Percentiles rank a stretch among this genome's conserved stretches.
Conservation (phyloP, 2,797 vertebrate species). For the Orestias chungarensis region DNA sequence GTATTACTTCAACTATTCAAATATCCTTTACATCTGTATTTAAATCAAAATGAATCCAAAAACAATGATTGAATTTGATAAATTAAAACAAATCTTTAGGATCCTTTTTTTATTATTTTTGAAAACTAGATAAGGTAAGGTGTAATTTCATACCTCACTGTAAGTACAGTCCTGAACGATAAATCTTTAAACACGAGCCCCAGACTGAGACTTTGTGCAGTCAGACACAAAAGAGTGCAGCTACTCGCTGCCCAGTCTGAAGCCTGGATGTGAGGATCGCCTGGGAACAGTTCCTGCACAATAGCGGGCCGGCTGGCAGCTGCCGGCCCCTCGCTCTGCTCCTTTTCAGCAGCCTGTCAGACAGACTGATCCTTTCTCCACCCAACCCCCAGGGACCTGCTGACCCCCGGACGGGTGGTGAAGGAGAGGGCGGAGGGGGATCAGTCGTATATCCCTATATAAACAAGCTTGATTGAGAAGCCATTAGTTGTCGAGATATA, state of each 20-base stretch:
- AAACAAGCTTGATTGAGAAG: slow-evolving; percentile 55
- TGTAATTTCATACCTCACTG: background rate
- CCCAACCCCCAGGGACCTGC: slow-evolving; percentile 64
- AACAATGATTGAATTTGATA: background rate
- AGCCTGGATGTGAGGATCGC: slow-evolving; percentile 57
- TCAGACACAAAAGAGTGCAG: slow-evolving; percentile 74
- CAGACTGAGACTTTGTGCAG: slow-evolving; percentile 38
- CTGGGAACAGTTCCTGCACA: slow-evolving; percentile 75
- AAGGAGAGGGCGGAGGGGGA: slow-evolving; percentile 30
- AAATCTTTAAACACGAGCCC: background rate
- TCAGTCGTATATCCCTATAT: slow-evolving; percentile 56
- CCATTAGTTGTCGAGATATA: slow-evolving; percentile 19
- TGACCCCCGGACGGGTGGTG: slow-evolving; percentile 55
- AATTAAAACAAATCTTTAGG: background rate
- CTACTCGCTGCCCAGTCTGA: slow-evolving; percentile 60
- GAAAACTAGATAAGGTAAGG: background rate
- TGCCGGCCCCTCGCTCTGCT: slow-evolving; percentile 67
- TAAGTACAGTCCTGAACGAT: background rate
- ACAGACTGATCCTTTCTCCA: slow-evolving; percentile 69
- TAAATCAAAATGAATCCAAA: background rate
- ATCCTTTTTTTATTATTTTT: background rate
- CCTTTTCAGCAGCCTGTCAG: slow-evolving; percentile 73
- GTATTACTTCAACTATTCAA: background rate
- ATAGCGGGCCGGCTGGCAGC: slow-evolving; percentile 74
- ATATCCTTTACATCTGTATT: background rate